Conservation (phyloP, 2,797 vertebrate genomes). For the Enteromius unitaeniatus region DNA sequence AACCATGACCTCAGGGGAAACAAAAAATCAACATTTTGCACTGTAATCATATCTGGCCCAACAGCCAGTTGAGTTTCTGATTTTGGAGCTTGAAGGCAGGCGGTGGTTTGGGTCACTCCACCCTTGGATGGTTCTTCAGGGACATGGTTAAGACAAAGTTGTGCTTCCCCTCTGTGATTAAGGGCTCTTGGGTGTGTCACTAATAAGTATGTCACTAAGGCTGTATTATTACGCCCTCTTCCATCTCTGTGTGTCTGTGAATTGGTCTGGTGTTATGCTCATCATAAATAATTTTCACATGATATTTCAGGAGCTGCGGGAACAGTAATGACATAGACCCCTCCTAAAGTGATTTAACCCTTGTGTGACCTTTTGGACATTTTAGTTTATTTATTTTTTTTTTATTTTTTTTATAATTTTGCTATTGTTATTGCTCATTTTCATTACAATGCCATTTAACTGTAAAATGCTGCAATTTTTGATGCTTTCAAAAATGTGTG, state of each 20-base stretch:
- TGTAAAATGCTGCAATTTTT: no score
- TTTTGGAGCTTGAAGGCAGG: conserved; percentile 32
- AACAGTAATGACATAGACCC: conserved; percentile 28
- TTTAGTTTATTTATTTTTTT: no score
- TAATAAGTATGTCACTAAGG: conserved; percentile 65
- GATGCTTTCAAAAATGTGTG: no score
- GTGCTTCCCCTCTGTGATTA: conserved; percentile 68
- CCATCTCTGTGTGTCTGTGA: conserved; percentile 55
- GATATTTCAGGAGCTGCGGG: conserved; percentile 31
- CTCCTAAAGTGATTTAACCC: conserved; percentile 14
- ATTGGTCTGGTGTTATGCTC: conserved; percentile 38
- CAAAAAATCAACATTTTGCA: not conserved
- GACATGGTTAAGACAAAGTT: conserved; percentile 49
- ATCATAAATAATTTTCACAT: conserved; percentile 55
- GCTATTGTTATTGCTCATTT: no score
- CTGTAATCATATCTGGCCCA: not conserved
- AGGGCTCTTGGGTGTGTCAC: conserved; percentile 63
- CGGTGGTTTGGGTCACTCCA: conserved; percentile 48
- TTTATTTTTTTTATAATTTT: no score
- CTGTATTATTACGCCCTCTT: conserved; percentile 56
- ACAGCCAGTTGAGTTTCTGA: not conserved
- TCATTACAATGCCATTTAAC: no score
- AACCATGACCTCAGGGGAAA: not conserved
- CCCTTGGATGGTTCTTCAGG: conserved; percentile 36
- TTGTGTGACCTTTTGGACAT: no score